Conservation (phyloP, 1,140 invertebrate species). For the Hermetia illucens region DNA sequence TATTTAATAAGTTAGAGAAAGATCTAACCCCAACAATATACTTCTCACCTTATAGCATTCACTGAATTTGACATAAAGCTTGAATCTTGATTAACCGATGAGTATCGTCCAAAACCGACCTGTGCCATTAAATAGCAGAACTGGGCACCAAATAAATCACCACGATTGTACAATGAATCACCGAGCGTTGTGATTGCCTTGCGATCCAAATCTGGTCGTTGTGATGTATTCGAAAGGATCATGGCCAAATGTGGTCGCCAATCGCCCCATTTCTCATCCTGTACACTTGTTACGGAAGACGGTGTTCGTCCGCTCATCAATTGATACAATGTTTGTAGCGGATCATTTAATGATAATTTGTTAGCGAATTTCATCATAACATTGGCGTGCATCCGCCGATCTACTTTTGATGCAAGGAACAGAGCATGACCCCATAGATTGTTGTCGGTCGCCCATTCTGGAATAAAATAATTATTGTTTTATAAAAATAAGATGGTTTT, state of each 20-base stretch:
- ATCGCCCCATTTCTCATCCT: conserved; percentile 85
- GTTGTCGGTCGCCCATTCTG: conserved; percentile 80
- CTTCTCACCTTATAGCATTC: conserved; percentile 9
- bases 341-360: conserved; percentile 71
- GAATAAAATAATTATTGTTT: conserved; percentile 9
- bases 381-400: conserved; percentile 70
- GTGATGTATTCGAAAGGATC: conserved; percentile 77
- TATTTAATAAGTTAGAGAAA: not conserved
- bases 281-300: conserved; percentile 63
- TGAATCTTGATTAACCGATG: conserved; percentile 20
- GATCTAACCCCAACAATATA: no score
- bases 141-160: conserved; percentile 74
- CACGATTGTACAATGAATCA: conserved; percentile 49
- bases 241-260: conserved; percentile 93
- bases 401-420: conserved; percentile 79
- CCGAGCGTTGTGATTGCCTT: conserved; percentile 70
- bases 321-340: conserved; percentile 85
- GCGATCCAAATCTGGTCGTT: conserved; percentile 63
- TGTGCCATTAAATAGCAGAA: conserved; percentile 88
- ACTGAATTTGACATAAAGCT: conserved; percentile 20
- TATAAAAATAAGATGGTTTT: conserved; percentile 4
- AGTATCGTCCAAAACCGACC: conserved; percentile 48
- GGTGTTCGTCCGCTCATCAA: conserved; percentile 75
- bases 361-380: conserved; percentile 83
- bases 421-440: conserved; percentile 89